Evolutionary conservation across 2,888 invertebrate genomes (phyloP), one percentile per base, ranked within the genome.

Genomic region (Lottia gigantea): DNA sequence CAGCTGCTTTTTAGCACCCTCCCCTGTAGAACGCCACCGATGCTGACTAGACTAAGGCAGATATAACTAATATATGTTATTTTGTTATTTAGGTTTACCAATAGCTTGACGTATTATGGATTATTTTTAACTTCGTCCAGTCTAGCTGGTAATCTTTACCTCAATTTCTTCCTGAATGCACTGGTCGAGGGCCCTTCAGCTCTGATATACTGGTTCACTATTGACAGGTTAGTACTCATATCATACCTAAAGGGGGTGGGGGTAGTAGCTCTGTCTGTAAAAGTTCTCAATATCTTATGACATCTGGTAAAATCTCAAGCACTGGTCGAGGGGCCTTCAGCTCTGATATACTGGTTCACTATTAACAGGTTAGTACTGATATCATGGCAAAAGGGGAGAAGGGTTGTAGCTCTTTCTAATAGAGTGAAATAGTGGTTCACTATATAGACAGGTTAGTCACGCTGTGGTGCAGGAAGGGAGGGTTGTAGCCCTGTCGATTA

Each of bases 141-240:
- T 23, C 55, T 55, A 23, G 55, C 55, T 55, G 55, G 55, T 23
- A 55, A 55, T 55, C 12, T 55, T 12, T 62, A 62, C 62, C 25
- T 68, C 12, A 68, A 68, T 47, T 68, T 68, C 67, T 62, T 68
- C 46, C 62, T 68, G 19, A 62, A 62, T 40, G 62, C 67, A 19
- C 45, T 68, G 45, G 46, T 68, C 0, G 67, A 68, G 16, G 62
- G 40, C 15, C 67, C 67, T 4, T 31, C 67, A 46, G 62, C 31
- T n/a, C 23, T 68, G 11, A 47, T 68, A 16, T 62, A 25, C 62
- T 68, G 46, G 46, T 68, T 68, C 62, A 68, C 62, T 45, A 19
- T 68, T 15, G 67, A 68, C 62, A 68, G 67, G 67, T 68, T 15
- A 23, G 55, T 40, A 40, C 2, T 40, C 1, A 3, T 11, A 1